A percentile compares a stretch with the other conserved stretches of the same genome.
These are phyloP conservation scores for Sinonovacula constricta DNA, from an alignment of 1,140 invertebrate species.

Conservation along the genomic window DNA sequence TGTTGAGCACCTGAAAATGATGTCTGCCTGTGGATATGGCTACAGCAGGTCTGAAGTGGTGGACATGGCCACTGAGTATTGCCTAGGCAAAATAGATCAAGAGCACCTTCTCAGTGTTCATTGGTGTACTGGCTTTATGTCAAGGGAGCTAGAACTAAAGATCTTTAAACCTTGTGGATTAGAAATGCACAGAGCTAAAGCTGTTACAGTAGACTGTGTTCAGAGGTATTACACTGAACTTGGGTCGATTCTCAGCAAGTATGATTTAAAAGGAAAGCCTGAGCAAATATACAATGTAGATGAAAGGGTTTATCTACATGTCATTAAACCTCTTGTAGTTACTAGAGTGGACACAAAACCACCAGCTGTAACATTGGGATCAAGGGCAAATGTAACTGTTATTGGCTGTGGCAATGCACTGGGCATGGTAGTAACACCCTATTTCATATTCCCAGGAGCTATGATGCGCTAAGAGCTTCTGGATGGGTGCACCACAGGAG, in stretches of 20 bases:
- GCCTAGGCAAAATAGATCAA: too few species aligned
- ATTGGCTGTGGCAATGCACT: constrained; percentile 76
- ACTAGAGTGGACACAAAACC: constrained; percentile 29
- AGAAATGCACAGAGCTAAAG: constrained; percentile 9
- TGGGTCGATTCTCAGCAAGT: constrained; percentile 14
- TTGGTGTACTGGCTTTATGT: neutral
- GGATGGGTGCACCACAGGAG: constrained; percentile 7
- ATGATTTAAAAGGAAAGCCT: constrained; percentile 59
- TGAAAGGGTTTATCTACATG: constrained; percentile 76
- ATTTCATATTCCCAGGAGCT: constrained; percentile 76
- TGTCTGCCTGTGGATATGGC: too few species aligned
- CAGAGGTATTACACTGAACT: constrained; percentile 7
- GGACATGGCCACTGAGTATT: too few species aligned
- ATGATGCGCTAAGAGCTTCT: constrained; percentile 67
- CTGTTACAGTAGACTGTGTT: neutral
- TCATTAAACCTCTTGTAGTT: constrained; percentile 54
- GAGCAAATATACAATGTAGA: constrained; percentile 76
- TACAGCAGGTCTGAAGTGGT: too few species aligned
- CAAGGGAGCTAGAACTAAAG: neutral
- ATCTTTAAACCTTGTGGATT: constrained; percentile 6
- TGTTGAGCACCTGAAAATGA: too few species aligned
- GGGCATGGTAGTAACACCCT: constrained; percentile 70
- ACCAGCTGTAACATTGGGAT: constrained; percentile 70
- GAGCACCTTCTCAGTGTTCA: too few species aligned
- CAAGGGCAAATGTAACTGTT: too few species aligned